These are phyloP conservation scores for Silurus asotus DNA, from an alignment of 2,113 vertebrate species.

Conservation along the genomic window DNA sequence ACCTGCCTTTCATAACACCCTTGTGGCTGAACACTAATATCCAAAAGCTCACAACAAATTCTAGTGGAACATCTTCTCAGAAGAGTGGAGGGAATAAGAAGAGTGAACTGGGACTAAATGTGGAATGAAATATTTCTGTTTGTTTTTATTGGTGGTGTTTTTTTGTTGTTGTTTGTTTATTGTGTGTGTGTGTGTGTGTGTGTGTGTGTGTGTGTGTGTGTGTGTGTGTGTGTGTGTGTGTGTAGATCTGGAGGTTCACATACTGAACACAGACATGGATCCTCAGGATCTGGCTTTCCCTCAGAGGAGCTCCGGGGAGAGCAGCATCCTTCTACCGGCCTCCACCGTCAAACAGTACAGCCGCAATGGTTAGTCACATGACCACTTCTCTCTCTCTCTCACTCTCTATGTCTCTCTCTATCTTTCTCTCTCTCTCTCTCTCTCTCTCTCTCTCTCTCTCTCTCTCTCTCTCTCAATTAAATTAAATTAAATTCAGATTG, in stretches of 20 bases:
- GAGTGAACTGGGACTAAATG: too few species aligned
- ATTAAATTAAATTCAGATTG: too few species aligned
- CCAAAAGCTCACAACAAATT: too few species aligned
- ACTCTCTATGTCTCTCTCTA: background rate
- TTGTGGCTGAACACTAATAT: too few species aligned
- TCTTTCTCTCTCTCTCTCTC: background rate
- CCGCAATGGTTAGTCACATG: slow-evolving; percentile 82
- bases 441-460: background rate
- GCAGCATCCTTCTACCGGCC: slow-evolving; percentile 88
- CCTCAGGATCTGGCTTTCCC: slow-evolving; percentile 88
- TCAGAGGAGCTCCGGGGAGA: slow-evolving; percentile 82
- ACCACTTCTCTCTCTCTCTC: background rate
- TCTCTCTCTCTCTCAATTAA: too few species aligned
- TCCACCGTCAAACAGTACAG: slow-evolving; percentile 94
- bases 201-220: slow-evolving; percentile 26
- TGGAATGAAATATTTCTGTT: too few species aligned
- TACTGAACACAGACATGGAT: slow-evolving; percentile 87
- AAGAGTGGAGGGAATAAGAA: too few species aligned
- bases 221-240: slow-evolving; percentile 34
- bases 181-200: slow-evolving; percentile 12
- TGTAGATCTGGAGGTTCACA: slow-evolving; percentile 85
- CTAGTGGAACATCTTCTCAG: too few species aligned
- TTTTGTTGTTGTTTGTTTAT: background rate
- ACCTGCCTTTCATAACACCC: too few species aligned
- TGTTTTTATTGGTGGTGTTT: background rate